Percentiles rank a stretch among this genome's conserved stretches.
Conservation (phyloP, 2,888 invertebrate species). For the Drosophila putrida region DNA sequence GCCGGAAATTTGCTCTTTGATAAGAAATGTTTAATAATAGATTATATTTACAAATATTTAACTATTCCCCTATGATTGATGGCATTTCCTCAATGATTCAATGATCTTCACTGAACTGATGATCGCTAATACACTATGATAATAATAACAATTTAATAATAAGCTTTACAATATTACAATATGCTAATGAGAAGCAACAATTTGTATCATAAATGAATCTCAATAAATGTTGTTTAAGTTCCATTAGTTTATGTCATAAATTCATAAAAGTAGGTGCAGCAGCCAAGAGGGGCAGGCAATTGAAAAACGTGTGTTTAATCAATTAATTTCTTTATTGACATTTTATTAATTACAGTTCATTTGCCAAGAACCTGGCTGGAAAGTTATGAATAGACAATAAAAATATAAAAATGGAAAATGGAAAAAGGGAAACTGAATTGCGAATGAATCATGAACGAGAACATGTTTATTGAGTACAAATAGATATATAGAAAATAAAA, state of each 20-base stretch:
- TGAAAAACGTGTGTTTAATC: conserved; percentile 13
- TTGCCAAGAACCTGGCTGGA: conserved; percentile 6
- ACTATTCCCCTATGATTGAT: neutral
- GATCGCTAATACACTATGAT: conserved; percentile 4
- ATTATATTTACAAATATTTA: neutral
- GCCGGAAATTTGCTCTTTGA: neutral
- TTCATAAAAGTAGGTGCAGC: conserved; percentile 43
- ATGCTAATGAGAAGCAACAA: conserved; percentile 19
- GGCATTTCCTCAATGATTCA: conserved; percentile 5
- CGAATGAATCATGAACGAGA: conserved; percentile 43
- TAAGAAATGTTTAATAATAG: conserved; percentile 1
- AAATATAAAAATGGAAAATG: neutral
- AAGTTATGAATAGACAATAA: neutral
- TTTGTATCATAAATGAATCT: conserved; percentile 23
- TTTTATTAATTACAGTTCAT: conserved; percentile 59
- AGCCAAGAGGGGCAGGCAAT: conserved; percentile 1
- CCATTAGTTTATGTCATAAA: conserved; percentile 22
- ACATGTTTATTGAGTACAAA: conserved; percentile 20
- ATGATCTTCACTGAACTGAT: neutral
- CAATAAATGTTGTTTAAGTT: conserved; percentile 29
- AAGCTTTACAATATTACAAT: neutral
- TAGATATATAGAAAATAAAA: conserved; percentile 23
- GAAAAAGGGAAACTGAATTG: conserved; percentile 1
- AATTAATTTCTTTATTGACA: conserved; percentile 53
- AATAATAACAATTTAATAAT: neutral